Base-by-base conservation (phyloP, 1,140 invertebrate genomes). In the Cyclargus thomasi region DNA sequence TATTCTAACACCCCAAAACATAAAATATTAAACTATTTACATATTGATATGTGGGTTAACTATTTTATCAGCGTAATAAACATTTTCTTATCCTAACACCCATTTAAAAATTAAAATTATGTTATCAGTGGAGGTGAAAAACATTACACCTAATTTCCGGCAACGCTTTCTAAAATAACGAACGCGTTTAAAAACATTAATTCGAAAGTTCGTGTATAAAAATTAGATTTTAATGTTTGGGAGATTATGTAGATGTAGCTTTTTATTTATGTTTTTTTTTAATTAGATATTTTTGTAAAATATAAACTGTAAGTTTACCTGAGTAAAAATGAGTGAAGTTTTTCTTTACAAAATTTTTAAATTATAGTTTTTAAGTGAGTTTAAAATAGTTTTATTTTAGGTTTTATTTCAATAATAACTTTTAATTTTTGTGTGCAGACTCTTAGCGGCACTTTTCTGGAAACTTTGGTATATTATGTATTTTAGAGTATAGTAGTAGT, bases 131-230 rank as follows among this genome's bases (percentile, higher is more conserved):
- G 39, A 59, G 55, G 55, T 59, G 18, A 59, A 59, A 21, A 59
- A 59, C 55, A 59, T 20, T 20, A 55, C 53, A 55, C 53, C 53
- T 55, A 55, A 55, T 55, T 59, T 59, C 55, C 55, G 18, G 55
- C 21, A 20, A 7, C 20, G 20, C 11, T 10, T 21, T 59, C 17
- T 8, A 20, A 57, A 59, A 55, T 0, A 55, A 17, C 17, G n/a
- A 55, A 17, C 53, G 53, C 18, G 55, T 59, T 17, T 8, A 8
- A 55, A 55, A 17, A 17, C 2, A 16, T n/a, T n/a, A n/a, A 21
- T 59, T 59, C 20, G 18, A 59, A 47, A 59, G 20, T 59, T 21
- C 55, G 55, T 59, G 18, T 59, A n/a, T 59, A 6, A 59, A 18
- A 59, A 18, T 20, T 21, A 59, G 1, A 18, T 59, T 18, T 11